Conservation (phyloP, 2,888 invertebrate genomes). For the Toxonevra muliebris region DNA sequence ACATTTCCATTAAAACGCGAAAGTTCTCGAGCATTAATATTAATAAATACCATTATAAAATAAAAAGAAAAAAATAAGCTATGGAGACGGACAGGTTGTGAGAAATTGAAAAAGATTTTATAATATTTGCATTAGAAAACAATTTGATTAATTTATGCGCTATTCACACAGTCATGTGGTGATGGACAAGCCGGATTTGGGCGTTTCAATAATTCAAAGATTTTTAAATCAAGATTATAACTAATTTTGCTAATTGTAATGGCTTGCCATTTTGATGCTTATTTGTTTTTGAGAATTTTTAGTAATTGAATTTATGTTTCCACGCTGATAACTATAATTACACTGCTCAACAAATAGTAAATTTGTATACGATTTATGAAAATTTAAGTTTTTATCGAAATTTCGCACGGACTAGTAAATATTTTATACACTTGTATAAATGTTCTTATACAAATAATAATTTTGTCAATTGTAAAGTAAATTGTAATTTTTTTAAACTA, state of each 20-base stretch:
- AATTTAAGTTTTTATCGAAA: constrained; percentile 5
- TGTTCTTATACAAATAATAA: background rate
- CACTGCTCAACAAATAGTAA: too few species aligned
- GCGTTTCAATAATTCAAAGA: background rate
- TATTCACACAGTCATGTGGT: background rate
- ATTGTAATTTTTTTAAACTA: background rate
- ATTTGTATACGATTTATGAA: too few species aligned
- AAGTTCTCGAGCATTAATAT: too few species aligned
- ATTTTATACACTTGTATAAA: constrained; percentile 21
- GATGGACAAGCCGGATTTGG: background rate
- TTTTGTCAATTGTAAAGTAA: too few species aligned
- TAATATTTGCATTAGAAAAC: constrained; percentile 2
- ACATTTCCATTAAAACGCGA: too few species aligned
- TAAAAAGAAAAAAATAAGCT: too few species aligned
- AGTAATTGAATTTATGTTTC: constrained; percentile 4
- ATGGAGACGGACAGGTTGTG: too few species aligned
- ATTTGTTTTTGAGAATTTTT: constrained; percentile 9
- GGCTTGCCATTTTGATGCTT: too few species aligned
- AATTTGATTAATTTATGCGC: background rate
- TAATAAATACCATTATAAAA: too few species aligned
- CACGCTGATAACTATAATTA: background rate
- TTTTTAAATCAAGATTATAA: background rate
- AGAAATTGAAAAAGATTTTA: too few species aligned
- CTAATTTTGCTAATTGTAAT: background rate
- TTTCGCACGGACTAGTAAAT: background rate